These are phyloP conservation scores for Ctena decussata DNA, from an alignment of 2,888 invertebrate species.

Conservation along the genomic window DNA sequence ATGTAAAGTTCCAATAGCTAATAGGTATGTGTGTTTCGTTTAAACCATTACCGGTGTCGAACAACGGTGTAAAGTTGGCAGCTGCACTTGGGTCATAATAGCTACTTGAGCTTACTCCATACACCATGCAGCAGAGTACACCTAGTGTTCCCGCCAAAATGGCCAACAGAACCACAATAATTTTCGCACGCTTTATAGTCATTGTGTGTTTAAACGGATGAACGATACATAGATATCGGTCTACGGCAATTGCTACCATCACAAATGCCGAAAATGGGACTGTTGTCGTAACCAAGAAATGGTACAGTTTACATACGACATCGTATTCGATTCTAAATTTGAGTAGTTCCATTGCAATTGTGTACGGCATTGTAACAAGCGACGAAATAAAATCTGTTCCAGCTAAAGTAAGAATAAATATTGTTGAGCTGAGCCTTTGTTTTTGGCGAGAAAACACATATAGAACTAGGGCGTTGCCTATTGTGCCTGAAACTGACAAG, in stretches of 20 bases:
- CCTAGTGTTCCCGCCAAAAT: conserved; percentile 63
- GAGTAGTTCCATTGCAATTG: conserved; percentile 81
- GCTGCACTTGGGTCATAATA: neutral
- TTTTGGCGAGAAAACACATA: conserved; percentile 76
- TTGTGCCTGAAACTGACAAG: conserved; percentile 75
- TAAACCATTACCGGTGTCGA: neutral
- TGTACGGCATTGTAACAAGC: conserved; percentile 82
- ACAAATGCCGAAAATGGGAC: conserved; percentile 84
- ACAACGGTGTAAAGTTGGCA: neutral
- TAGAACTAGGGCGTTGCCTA: conserved; percentile 80
- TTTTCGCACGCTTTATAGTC: conserved; percentile 77
- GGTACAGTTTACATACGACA: conserved; percentile 79
- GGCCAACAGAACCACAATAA: conserved; percentile 55
- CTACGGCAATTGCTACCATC: conserved; percentile 81
- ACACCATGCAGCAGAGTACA: conserved; percentile 63
- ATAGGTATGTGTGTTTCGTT: neutral
- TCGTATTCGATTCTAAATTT: conserved; percentile 75
- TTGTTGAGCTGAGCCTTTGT: conserved; percentile 82
- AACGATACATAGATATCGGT: conserved; percentile 83
- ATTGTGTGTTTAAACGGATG: conserved; percentile 83
- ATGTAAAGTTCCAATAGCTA: neutral
- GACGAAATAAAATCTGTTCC: conserved; percentile 83
- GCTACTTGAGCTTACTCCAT: conserved; percentile 36
- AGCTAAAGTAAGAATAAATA: conserved; percentile 84
- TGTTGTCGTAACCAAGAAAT: conserved; percentile 81